phyloP scores from a whole-genome alignment of 2,888 invertebrate genomes.

The Cheiracanthium punctorium region DNA sequence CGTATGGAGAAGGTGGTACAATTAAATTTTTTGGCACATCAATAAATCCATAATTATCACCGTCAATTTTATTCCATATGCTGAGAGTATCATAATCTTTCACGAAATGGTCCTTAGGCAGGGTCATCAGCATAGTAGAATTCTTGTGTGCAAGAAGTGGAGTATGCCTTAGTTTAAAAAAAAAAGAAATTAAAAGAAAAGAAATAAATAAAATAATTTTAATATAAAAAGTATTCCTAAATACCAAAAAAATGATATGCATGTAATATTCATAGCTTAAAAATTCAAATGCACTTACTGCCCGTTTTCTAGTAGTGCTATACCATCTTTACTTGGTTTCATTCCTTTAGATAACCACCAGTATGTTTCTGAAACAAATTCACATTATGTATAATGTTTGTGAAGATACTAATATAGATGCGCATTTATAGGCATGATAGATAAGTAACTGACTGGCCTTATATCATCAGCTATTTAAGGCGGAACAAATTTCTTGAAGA shows the following conservation, averaged over 20 bases:
- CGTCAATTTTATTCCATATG: conserved; percentile 91
- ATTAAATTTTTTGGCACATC: conserved; percentile 90
- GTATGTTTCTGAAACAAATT: conserved; percentile 56
- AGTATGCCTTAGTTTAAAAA: too few species aligned
- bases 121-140: conserved; percentile 92
- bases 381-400: too few species aligned
- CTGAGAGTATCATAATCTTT: conserved; percentile 94
- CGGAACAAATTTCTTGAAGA: too few species aligned
- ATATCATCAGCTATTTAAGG: too few species aligned
- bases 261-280: neutral
- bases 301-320: conserved; percentile 68
- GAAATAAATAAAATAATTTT: neutral
- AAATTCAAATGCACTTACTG: conserved; percentile 32
- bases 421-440: too few species aligned
- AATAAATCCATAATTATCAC: conserved; percentile 93
- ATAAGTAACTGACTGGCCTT: too few species aligned
- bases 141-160: conserved; percentile 90
- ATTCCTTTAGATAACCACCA: conserved; percentile 71
- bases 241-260: neutral
- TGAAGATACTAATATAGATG: neutral
- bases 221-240: neutral
- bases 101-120: conserved; percentile 88
- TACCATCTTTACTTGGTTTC: conserved; percentile 42
- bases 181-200: too few species aligned
- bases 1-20: conserved; percentile 92